A percentile compares a stretch with the other conserved stretches of the same genome.
Evolutionary conservation across 2,113 vertebrate genomes (phyloP).

Genomic region (Apteryx owenii): DNA sequence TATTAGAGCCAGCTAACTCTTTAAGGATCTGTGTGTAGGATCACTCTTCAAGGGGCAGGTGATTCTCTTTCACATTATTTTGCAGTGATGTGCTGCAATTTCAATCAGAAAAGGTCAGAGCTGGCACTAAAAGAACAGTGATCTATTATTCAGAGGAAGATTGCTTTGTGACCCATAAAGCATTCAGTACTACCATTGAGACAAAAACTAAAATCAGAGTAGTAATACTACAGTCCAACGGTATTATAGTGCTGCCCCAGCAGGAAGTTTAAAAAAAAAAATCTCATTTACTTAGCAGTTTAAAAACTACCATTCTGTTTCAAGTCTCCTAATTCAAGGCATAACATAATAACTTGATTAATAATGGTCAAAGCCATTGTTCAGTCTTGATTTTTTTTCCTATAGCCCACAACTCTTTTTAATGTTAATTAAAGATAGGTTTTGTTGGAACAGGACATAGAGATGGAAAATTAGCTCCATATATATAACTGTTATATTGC

Average conservation of each 20-base stretch:
- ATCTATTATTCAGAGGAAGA: slow-evolving; percentile 8
- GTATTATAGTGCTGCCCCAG: background rate
- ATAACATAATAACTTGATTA: background rate
- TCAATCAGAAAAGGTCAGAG: slow-evolving; percentile 42
- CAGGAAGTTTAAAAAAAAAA: background rate
- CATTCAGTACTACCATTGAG: background rate
- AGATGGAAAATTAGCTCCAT: background rate
- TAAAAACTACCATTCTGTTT: background rate
- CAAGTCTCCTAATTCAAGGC: background rate
- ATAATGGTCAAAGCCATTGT: background rate
- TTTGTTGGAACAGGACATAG: background rate
- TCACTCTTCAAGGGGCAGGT: background rate
- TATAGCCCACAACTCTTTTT: background rate
- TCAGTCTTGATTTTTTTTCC: background rate
- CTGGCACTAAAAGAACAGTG: background rate
- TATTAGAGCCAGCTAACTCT: background rate
- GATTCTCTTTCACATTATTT: background rate
- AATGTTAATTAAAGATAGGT: background rate
- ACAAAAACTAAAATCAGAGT: background rate
- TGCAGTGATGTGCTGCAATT: background rate
- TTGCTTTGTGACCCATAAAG: background rate
- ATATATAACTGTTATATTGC: background rate
- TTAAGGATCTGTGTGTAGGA: background rate
- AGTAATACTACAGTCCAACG: background rate
- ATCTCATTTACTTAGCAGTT: background rate